These are phyloP conservation scores for Drosophila nr. medialis DNA, from an alignment of 2,888 invertebrate species.

Conservation along the genomic window DNA sequence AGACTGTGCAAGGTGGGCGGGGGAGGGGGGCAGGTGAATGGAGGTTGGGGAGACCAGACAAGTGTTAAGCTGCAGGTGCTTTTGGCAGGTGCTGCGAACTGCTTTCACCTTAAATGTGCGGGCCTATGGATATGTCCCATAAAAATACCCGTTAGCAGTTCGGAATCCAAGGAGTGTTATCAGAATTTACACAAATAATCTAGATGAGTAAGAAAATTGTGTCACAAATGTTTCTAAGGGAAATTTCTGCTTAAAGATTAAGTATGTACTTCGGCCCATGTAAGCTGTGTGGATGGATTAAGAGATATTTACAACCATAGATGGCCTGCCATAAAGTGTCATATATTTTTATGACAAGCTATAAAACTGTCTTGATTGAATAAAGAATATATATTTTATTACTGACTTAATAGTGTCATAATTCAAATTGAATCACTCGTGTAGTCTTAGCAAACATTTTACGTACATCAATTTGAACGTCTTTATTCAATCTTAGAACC, in stretches of 20 bases:
- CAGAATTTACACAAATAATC: not conserved
- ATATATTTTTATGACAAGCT: not conserved
- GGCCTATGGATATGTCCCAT: slow-evolving; percentile 2
- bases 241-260: not conserved
- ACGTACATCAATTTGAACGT: not conserved
- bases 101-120: not conserved
- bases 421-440: not conserved
- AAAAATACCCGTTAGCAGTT: not conserved
- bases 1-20: not conserved
- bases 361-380: not conserved
- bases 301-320: not conserved
- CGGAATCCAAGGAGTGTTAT: not conserved
- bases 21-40: not conserved
- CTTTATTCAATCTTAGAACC: not conserved
- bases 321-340: not conserved
- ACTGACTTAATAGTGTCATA: not conserved
- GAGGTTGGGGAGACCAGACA: slow-evolving; percentile 48
- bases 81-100: slow-evolving; percentile 4
- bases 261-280: not conserved
- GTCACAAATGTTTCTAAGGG: not conserved
- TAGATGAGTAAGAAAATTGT: not conserved
- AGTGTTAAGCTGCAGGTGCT: slow-evolving; percentile 53
- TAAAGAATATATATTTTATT: not conserved
- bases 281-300: not conserved
- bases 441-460: not conserved